These are phyloP conservation scores for Holothuria scabra DNA, from an alignment of 53 echinoderm and acorn worm species.

Conservation along the genomic window DNA sequence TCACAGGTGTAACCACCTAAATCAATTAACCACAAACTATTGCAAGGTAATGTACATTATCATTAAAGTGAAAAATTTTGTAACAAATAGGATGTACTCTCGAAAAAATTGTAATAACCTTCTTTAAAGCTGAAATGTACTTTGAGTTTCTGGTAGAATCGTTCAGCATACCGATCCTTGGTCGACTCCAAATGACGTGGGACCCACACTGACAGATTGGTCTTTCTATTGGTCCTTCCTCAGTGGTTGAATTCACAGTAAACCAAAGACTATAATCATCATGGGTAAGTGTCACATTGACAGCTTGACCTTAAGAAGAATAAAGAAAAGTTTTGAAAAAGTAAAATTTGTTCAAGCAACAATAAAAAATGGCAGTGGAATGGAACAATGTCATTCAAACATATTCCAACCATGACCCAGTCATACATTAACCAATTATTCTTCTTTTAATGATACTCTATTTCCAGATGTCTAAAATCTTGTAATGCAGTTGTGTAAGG, in stretches of 20 bases:
- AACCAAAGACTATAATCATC: constrained; percentile 98
- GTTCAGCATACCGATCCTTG: constrained; percentile 91
- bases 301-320: constrained; percentile 55
- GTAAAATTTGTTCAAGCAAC: neutral
- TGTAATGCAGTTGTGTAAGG: too few relatives aligned
- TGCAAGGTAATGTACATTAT: too few relatives aligned
- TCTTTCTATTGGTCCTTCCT: constrained; percentile 53
- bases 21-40: too few relatives aligned
- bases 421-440: too few relatives aligned
- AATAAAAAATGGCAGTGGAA: too few relatives aligned
- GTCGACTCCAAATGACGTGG: constrained; percentile 77
- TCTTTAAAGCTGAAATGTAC: constrained; percentile 66
- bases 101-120: constrained; percentile 46
- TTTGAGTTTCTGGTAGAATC: constrained; percentile 65
- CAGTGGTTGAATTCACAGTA: constrained; percentile 43
- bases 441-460: too few relatives aligned
- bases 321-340: neutral
- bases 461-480: too few relatives aligned
- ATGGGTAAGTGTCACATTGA: constrained; percentile 73
- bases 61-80: too few relatives aligned
- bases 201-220: constrained; percentile 85
- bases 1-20: too few relatives aligned
- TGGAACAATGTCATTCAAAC: too few relatives aligned
- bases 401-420: too few relatives aligned
- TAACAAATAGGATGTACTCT: too few relatives aligned